Evolutionary conservation across 2,888 invertebrate species (phyloP).

Genomic region (Synanthedon vespiformis): DNA sequence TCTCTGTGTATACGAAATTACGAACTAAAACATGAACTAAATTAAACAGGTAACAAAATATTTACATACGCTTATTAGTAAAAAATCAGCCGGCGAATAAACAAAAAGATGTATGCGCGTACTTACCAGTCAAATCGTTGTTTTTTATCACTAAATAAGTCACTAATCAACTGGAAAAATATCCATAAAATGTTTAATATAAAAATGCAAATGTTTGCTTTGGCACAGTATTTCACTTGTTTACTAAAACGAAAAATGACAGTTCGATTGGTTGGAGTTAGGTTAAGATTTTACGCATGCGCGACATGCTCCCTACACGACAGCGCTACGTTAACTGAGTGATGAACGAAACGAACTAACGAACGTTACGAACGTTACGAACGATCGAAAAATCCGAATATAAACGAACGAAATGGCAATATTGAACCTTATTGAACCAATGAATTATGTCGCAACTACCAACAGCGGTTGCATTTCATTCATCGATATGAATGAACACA

Average conservation of each 20-base stretch:
- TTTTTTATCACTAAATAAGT: conserved; percentile 32
- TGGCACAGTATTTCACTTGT: conserved; percentile 48
- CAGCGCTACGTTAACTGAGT: conserved; percentile 43
- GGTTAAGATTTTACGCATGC: conserved; percentile 40
- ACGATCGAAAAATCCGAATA: too few species aligned
- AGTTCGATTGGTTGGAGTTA: conserved; percentile 26
- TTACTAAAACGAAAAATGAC: conserved; percentile 55
- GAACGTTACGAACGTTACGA: conserved; percentile 5
- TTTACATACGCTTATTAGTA: too few species aligned
- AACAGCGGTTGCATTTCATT: too few species aligned
- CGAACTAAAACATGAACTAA: too few species aligned
- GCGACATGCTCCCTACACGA: conserved; percentile 29
- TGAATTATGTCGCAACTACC: too few species aligned
- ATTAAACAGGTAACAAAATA: too few species aligned
- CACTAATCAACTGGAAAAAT: conserved; percentile 4
- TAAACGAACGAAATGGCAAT: conserved; percentile 9
- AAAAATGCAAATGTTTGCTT: conserved; percentile 18
- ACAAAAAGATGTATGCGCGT: conserved; percentile 20
- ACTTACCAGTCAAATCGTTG: conserved; percentile 56
- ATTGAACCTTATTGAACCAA: too few species aligned
- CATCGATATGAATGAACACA: too few species aligned
- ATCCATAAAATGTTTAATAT: conserved; percentile 8
- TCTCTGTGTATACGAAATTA: too few species aligned
- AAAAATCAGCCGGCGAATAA: conserved; percentile 10
- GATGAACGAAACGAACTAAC: too few species aligned